A percentile compares a stretch with the other conserved stretches of the same genome.
These are phyloP conservation scores for Fragariocoptes setiger DNA, from an alignment of 1,140 invertebrate species.

Conservation along the genomic window DNA sequence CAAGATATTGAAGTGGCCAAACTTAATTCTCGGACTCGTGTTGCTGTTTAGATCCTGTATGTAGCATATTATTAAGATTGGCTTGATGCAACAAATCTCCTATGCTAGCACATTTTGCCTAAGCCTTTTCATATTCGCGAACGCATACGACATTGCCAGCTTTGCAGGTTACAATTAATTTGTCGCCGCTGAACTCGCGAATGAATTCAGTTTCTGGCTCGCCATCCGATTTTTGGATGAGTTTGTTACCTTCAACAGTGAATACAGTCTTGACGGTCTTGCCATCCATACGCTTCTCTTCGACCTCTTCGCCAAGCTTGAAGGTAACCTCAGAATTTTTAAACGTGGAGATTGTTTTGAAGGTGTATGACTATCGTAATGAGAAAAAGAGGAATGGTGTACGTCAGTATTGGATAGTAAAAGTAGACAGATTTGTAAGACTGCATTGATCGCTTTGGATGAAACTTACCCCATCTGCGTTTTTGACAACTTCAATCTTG, in stretches of 20 bases:
- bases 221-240: conserved; percentile 29
- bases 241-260: conserved; percentile 22
- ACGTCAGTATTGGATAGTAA: too few species aligned
- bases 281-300: conserved; percentile 52
- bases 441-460: too few species aligned
- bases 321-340: conserved; percentile 44
- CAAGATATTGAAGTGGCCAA: too few species aligned
- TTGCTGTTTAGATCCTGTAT: too few species aligned
- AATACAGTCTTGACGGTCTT: conserved; percentile 30
- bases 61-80: conserved; percentile 49
- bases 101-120: conserved; percentile 1
- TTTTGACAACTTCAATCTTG: conserved; percentile 1
- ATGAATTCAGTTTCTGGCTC: conserved; percentile 6
- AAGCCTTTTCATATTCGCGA: not conserved
- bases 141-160: not conserved
- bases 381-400: too few species aligned
- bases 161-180: conserved; percentile 2
- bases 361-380: too few species aligned
- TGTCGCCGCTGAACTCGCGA: conserved; percentile 7
- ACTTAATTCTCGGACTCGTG: too few species aligned
- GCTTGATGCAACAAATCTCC: too few species aligned
- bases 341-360: conserved; percentile 47
- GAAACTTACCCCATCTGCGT: conserved; percentile 1
- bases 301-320: conserved; percentile 43
- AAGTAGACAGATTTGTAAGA: too few species aligned